phyloP scores from a whole-genome alignment of 2,113 vertebrate species.

The Todiramphus saurophagus region DNA sequence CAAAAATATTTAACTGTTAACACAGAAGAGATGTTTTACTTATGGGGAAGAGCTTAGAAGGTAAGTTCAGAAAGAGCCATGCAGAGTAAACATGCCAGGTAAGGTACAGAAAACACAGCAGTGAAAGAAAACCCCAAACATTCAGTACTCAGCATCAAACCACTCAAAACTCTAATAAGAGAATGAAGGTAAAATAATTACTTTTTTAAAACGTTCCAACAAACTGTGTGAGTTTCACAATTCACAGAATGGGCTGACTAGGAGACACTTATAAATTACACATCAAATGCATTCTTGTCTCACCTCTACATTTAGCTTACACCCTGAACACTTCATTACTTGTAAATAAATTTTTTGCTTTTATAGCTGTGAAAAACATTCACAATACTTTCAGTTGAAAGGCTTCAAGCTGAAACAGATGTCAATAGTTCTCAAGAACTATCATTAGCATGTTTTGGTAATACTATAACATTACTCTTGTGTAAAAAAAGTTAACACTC shows the following conservation, averaged over 20 bases:
- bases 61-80: background rate
- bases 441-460: background rate
- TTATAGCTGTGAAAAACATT: background rate
- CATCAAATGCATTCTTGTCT: background rate
- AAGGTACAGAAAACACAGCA: background rate
- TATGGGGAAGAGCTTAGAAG: background rate
- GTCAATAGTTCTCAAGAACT: background rate
- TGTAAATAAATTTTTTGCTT: background rate
- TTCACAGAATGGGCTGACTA: background rate
- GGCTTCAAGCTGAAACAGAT: background rate
- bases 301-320: background rate
- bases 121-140: background rate
- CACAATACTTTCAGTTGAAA: background rate
- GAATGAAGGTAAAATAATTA: background rate
- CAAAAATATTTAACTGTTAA: background rate
- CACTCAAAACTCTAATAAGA: background rate
- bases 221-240: background rate
- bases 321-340: background rate
- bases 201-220: background rate
- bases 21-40: background rate
- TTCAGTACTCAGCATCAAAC: background rate
- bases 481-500: background rate
- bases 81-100: background rate
- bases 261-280: background rate
- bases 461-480: background rate